Conservation (phyloP, 2,888 invertebrate genomes). For the Microchrysa polita region DNA sequence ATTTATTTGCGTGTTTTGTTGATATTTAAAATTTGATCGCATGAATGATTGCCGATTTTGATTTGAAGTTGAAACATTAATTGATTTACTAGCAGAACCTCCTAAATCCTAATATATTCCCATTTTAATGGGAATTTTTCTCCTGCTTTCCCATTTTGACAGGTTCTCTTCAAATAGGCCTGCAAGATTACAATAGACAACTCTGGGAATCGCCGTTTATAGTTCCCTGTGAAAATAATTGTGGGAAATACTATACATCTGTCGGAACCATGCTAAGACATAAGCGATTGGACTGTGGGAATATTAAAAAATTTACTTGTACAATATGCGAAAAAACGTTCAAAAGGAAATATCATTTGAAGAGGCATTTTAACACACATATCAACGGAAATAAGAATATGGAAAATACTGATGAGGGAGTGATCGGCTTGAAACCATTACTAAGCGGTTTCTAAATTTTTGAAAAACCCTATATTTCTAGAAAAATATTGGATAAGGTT, state of each 20-base stretch:
- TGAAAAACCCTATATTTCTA: too few species aligned
- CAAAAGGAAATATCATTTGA: slow-evolving; percentile 59
- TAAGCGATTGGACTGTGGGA: slow-evolving; percentile 58
- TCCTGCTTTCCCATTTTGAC: slow-evolving; percentile 13
- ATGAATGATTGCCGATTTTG: neutral
- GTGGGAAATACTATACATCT: slow-evolving; percentile 64
- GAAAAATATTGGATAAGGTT: too few species aligned
- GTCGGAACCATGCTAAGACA: slow-evolving; percentile 57
- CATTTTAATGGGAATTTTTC: slow-evolving; percentile 19
- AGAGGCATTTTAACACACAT: slow-evolving; percentile 59
- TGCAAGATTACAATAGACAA: slow-evolving; percentile 1
- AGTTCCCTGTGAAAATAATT: slow-evolving; percentile 60
- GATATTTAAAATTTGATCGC: neutral
- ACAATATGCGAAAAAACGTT: slow-evolving; percentile 56
- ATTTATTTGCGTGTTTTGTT: too few species aligned
- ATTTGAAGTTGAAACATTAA: neutral
- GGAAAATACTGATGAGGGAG: slow-evolving; percentile 2
- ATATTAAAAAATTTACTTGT: slow-evolving; percentile 58
- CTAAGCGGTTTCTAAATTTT: slow-evolving; percentile 36
- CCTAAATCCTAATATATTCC: neutral
- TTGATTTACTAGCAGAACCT: neutral
- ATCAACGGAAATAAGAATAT: slow-evolving; percentile 37
- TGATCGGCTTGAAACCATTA: slow-evolving; percentile 26
- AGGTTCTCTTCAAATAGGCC: neutral
- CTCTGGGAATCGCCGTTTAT: slow-evolving; percentile 46